These are phyloP conservation scores for Erpetoichthys calabaricus DNA, from an alignment of 2,797 vertebrate genomes.

Conservation along the genomic window DNA sequence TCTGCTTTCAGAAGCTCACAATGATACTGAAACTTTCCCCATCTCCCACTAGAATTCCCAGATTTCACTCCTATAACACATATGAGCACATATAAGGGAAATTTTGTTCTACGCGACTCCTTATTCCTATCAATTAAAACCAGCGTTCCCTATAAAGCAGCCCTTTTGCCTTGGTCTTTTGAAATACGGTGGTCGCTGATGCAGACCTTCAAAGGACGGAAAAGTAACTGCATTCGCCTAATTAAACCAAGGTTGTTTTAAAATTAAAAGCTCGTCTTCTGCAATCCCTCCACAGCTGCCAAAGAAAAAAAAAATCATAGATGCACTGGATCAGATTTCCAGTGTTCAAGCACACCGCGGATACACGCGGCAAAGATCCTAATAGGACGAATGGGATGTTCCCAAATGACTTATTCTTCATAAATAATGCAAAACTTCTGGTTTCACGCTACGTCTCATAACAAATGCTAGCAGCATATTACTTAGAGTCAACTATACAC, in stretches of 20 bases:
- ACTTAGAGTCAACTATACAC: constrained; percentile 6
- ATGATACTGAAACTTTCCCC: background rate
- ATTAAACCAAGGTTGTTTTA: background rate
- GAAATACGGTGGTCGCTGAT: background rate
- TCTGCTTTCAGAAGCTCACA: background rate
- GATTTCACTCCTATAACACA: background rate
- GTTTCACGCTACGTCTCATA: constrained; percentile 4
- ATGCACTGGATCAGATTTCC: constrained; percentile 7
- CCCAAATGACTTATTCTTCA: constrained; percentile 12
- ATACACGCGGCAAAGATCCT: constrained; percentile 1
- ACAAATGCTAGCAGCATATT: constrained; percentile 8
- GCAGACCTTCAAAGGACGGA: background rate
- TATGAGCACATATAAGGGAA: background rate
- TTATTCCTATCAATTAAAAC: background rate
- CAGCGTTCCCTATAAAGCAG: background rate
- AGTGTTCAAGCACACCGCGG: background rate
- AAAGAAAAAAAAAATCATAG: background rate
- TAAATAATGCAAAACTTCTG: constrained; percentile 9
- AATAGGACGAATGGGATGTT: constrained; percentile 3
- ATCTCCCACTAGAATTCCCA: background rate
- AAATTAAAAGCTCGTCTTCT: background rate
- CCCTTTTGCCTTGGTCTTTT: background rate
- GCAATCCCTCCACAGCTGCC: background rate
- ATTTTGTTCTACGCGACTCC: background rate
- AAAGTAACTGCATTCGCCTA: background rate